Conservation (phyloP, 2,888 invertebrate species). For the Tiliacea citrago region DNA sequence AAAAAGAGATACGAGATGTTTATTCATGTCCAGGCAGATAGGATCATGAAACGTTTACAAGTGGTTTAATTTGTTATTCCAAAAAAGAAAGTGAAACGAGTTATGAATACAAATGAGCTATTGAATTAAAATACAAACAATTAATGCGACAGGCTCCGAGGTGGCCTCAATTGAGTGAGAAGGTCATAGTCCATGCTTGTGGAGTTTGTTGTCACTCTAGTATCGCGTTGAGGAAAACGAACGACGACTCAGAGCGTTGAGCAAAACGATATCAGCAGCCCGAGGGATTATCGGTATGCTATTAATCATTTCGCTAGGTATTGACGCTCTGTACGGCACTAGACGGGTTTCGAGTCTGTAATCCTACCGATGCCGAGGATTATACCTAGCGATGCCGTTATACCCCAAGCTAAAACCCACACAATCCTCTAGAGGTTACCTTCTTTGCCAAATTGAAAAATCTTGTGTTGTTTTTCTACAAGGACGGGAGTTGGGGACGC, state of each 20-base stretch:
- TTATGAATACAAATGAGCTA: slow-evolving; percentile 65
- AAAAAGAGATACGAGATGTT: not conserved
- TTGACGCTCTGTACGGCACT: slow-evolving; percentile 74
- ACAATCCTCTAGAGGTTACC: slow-evolving; percentile 57
- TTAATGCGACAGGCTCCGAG: slow-evolving; percentile 35
- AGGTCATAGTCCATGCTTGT: slow-evolving; percentile 32
- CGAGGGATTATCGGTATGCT: slow-evolving; percentile 78
- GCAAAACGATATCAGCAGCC: slow-evolving; percentile 74
- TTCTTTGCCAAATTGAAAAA: slow-evolving; percentile 70
- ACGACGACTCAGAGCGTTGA: slow-evolving; percentile 48
- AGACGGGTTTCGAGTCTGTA: slow-evolving; percentile 72
- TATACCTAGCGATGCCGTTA: slow-evolving; percentile 58
- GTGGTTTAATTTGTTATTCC: slow-evolving; percentile 64
- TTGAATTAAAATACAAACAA: slow-evolving; percentile 63
- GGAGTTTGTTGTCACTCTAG: slow-evolving; percentile 53
- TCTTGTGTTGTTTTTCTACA: slow-evolving; percentile 61
- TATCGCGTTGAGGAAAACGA: slow-evolving; percentile 52
- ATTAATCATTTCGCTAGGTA: slow-evolving; percentile 83
- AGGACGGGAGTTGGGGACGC: slow-evolving; percentile 38
- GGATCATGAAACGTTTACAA: slow-evolving; percentile 58
- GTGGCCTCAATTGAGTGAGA: slow-evolving; percentile 44
- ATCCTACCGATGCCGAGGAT: slow-evolving; percentile 70
- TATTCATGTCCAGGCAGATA: slow-evolving; percentile 34
- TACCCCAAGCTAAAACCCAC: slow-evolving; percentile 55
- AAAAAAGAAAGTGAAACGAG: slow-evolving; percentile 68